Conservation (phyloP, 2,113 vertebrate species). For the Ammospiza caudacuta region DNA sequence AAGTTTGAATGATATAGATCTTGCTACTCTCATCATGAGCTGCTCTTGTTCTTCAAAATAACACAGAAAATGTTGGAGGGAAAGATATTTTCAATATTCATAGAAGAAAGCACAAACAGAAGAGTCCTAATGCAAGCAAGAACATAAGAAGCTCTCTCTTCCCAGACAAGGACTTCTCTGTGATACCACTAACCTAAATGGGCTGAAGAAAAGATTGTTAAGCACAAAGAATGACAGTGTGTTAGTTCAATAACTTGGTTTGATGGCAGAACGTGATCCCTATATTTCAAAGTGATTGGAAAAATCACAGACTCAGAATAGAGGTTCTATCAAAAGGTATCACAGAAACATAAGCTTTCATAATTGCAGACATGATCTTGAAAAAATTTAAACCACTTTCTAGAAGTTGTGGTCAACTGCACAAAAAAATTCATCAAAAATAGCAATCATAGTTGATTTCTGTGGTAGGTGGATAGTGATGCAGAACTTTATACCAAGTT, state of each 20-base stretch:
- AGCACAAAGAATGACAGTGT: not conserved
- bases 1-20: not conserved
- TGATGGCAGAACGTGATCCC: not conserved
- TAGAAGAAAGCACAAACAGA: not conserved
- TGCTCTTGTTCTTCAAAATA: not conserved
- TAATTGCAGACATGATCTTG: not conserved
- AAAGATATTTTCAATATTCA: not conserved
- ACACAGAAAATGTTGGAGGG: not conserved
- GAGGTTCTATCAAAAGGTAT: not conserved
- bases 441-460: accelerated
- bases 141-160: not conserved
- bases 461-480: not conserved
- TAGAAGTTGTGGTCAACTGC: not conserved
- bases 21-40: not conserved
- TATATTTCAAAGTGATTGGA: not conserved
- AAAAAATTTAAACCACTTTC: not conserved
- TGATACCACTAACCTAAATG: not conserved
- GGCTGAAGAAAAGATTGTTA: not conserved
- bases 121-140: not conserved
- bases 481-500: not conserved
- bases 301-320: not conserved
- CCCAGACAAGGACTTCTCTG: not conserved
- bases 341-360: not conserved
- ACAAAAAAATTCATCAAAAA: not conserved
- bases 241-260: not conserved